Percentiles rank a stretch among this genome's conserved stretches.
Conservation (phyloP, 1,140 invertebrate species). For the Teleogryllus occipitalis region DNA sequence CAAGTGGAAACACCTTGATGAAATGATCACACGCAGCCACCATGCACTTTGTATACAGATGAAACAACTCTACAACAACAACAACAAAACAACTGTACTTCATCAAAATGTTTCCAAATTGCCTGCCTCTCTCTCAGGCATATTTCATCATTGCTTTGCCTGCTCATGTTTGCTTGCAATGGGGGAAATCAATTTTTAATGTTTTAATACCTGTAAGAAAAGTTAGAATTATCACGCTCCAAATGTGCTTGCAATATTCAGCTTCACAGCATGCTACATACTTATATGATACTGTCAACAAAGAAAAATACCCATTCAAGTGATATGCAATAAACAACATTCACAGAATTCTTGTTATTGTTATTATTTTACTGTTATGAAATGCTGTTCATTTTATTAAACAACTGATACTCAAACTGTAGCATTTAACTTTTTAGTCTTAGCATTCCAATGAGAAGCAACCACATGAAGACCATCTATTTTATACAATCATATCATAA, state of each 20-base stretch:
- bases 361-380: neutral
- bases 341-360: neutral
- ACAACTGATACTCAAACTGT: no score
- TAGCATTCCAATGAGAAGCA: no score
- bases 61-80: neutral
- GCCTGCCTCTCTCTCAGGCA: neutral
- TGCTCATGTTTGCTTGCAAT: neutral
- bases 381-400: no score
- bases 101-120: conserved; percentile 43
- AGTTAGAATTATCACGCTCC: neutral
- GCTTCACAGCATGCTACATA: neutral
- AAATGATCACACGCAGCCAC: conserved; percentile 33
- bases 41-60: conserved; percentile 19
- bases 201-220: neutral
- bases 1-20: conserved; percentile 44
- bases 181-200: conserved; percentile 7
- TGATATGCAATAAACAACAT: neutral
- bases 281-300: neutral
- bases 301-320: neutral
- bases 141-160: neutral
- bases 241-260: neutral
- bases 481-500: no score
- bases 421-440: no score
- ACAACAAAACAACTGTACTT: conserved; percentile 17
- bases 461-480: no score